phyloP scores from a whole-genome alignment of 2,113 vertebrate genomes.

The Bos javanicus region DNA sequence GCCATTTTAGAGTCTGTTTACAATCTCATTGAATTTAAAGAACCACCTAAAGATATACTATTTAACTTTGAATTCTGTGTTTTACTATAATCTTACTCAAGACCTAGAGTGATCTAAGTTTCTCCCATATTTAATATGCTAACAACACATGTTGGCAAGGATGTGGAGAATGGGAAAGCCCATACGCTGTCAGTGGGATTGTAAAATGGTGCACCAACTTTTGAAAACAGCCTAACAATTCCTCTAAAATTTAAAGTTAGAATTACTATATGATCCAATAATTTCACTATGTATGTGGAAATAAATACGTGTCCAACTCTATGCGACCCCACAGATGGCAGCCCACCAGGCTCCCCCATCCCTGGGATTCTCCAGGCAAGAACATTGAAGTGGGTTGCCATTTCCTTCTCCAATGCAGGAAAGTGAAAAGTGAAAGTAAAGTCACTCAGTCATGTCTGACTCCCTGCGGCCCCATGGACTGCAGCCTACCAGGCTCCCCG shows the following conservation, averaged over 20 bases:
- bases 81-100: conserved; percentile 27
- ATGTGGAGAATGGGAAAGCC: neutral
- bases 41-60: neutral
- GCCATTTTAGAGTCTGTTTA: neutral
- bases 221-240: conserved; percentile 9
- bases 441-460: no score
- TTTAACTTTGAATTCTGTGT: neutral
- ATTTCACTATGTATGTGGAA: neutral
- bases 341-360: no score
- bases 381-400: no score
- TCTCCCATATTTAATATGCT: neutral
- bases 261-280: neutral
- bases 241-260: neutral
- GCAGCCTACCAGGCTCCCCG: no score
- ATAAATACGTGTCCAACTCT: no score
- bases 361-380: no score
- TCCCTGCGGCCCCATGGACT: no score
- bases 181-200: neutral
- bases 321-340: no score
- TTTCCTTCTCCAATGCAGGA: no score
- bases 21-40: neutral
- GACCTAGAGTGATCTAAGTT: neutral
- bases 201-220: neutral
- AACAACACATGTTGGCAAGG: neutral
- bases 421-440: no score